A percentile compares a stretch with the other conserved stretches of the same genome.
Conservation (phyloP, 1,140 invertebrate genomes). For the Zaprionus taronus region DNA sequence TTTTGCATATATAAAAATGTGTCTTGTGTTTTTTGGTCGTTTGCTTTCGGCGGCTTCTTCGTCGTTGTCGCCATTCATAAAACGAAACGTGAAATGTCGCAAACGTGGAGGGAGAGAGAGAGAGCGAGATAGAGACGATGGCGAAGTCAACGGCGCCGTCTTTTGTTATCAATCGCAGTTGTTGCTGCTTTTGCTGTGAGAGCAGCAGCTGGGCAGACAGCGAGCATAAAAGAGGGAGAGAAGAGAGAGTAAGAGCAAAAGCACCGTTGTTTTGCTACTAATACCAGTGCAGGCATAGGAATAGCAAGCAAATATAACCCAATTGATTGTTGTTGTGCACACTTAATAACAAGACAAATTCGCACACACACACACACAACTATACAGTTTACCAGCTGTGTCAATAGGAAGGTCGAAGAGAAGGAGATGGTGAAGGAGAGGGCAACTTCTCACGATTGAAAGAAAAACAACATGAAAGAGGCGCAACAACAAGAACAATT, state of each 20-base stretch:
- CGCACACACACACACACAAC: conserved; percentile 26
- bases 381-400: conserved; percentile 60
- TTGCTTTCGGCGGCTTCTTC: conserved; percentile 23
- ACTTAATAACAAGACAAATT: conserved; percentile 28
- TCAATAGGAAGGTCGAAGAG: conserved; percentile 49
- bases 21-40: conserved; percentile 53
- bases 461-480: conserved; percentile 18
- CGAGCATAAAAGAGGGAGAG: conserved; percentile 11
- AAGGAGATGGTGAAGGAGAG: neutral
- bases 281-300: conserved; percentile 21
- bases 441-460: conserved; percentile 31
- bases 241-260: conserved; percentile 46
- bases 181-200: conserved; percentile 13
- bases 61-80: conserved; percentile 57
- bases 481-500: conserved; percentile 25
- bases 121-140: neutral
- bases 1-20: conserved; percentile 51
- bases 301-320: conserved; percentile 53
- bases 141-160: conserved; percentile 31
- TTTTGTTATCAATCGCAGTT: conserved; percentile 64
- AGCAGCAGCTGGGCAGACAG: conserved; percentile 47
- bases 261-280: conserved; percentile 61
- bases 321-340: conserved; percentile 64
- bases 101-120: conserved; percentile 29
- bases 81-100: conserved; percentile 43